These are phyloP conservation scores for Leptinotarsa juncta DNA, from an alignment of 2,888 invertebrate genomes.

Conservation along the genomic window DNA sequence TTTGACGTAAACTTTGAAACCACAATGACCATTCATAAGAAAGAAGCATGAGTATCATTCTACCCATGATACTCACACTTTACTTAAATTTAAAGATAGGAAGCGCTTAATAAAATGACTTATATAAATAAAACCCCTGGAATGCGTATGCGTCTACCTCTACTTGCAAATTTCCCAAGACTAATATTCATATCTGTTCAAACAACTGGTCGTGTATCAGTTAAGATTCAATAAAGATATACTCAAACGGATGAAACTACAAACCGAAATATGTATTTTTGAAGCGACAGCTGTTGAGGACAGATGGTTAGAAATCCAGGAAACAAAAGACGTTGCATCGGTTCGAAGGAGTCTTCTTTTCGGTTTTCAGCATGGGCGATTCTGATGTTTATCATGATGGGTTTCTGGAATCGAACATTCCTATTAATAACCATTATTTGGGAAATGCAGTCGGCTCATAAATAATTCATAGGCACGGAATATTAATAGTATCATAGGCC, in stretches of 20 bases:
- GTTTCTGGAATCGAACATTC: background rate
- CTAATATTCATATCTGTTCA: background rate
- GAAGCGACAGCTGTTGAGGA: slow-evolving; percentile 15
- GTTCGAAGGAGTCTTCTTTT: slow-evolving; percentile 48
- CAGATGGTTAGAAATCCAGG: slow-evolving; percentile 46
- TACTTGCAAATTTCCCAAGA: too few species aligned
- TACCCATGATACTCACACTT: too few species aligned
- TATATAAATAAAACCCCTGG: too few species aligned
- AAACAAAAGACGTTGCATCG: slow-evolving; percentile 46
- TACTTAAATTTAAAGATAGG: too few species aligned
- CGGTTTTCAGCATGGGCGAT: slow-evolving; percentile 50
- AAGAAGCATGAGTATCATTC: too few species aligned
- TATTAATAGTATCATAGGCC: too few species aligned
- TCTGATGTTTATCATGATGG: slow-evolving; percentile 35
- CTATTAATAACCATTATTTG: background rate
- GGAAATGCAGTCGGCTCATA: background rate
- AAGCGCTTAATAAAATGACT: too few species aligned
- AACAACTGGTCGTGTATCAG: background rate
- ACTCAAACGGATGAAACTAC: background rate
- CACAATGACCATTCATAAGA: too few species aligned
- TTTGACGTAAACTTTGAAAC: too few species aligned
- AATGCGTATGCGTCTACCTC: too few species aligned
- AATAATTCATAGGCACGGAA: background rate
- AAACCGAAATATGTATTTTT: slow-evolving; percentile 11
- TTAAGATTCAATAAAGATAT: background rate